Conservation (phyloP, 2,888 invertebrate genomes). For the Argyresthia goedartella region DNA sequence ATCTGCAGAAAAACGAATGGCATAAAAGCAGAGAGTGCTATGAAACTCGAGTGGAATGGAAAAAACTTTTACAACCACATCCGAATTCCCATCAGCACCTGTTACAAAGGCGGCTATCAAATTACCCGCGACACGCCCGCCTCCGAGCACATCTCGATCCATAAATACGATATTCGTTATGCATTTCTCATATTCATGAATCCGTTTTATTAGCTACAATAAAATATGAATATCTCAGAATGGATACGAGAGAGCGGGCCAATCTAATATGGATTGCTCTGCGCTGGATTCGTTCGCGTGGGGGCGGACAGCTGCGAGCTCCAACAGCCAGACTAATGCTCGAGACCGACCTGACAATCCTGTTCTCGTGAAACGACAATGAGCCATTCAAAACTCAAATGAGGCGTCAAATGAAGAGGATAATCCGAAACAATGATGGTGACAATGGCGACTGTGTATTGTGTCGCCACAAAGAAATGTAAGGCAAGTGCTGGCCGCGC, state of each 20-base stretch:
- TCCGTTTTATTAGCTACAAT: conserved; percentile 73
- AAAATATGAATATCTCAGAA: conserved; percentile 73
- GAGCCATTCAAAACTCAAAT: neutral
- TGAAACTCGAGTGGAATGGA: conserved; percentile 48
- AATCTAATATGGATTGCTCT: conserved; percentile 69
- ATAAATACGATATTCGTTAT: conserved; percentile 71
- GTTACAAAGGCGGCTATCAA: conserved; percentile 69
- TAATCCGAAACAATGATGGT: conserved; percentile 7
- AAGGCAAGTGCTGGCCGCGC: conserved; percentile 10
- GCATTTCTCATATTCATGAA: conserved; percentile 73
- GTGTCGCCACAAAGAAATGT: conserved; percentile 10
- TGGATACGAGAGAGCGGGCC: conserved; percentile 68
- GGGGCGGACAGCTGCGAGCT: conserved; percentile 31
- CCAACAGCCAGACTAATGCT: conserved; percentile 3
- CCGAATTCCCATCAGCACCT: conserved; percentile 67
- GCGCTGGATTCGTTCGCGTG: conserved; percentile 58
- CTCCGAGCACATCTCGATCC: conserved; percentile 55
- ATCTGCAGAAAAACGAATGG: conserved; percentile 20
- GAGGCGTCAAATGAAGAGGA: conserved; percentile 8
- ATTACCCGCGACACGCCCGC: conserved; percentile 64
- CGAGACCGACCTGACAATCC: conserved; percentile 1
- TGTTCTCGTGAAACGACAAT: neutral
- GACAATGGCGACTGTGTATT: conserved; percentile 9
- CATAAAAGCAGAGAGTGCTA: conserved; percentile 41
- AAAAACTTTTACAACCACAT: conserved; percentile 51